Base-by-base conservation (phyloP, 1,140 invertebrate species). In the Aphis gossypii region DNA sequence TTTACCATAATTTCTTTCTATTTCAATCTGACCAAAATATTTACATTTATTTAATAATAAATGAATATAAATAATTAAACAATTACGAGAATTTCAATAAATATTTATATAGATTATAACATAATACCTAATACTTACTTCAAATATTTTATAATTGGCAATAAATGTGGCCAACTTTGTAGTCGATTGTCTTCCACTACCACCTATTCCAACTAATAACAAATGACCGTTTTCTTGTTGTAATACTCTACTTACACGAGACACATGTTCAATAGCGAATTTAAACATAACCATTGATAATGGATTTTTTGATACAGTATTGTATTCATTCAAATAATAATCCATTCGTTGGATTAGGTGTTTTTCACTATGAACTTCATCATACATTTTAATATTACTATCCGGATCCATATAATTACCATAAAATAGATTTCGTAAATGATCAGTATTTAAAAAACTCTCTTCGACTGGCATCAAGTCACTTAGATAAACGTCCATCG, bases 191-290 rank as follows among this genome's bases (percentile, higher is more conserved):
- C 98, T 96, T 18, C 99, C 99, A 94, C 97, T 98, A 51, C 99
- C 98, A 11, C 98, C 98, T 88, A 99, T 97, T 23, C 99, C 99
- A 92, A 98, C 96, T 89, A 98, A 95, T 1, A 98, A 94, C 1
- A 97, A 96, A 95, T 98, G 97, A 14, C 98, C 98, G 93, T 97
- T 97, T 87, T 97, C 96, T 95, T 98, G 98, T 94, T 97, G 96
- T 7, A 99, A 95, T 30, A 98, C 96, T 46, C 98, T 95, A 8
- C 97, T 97, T 41, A 98, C 96, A 87, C 98, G 95, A 68, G 98
- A 98, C n/a, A 99, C 96, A 95, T 99, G 98, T 94, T 99, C 98
- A 51, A 99, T 97, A 6, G 98, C 98, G 95, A 98, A 99, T 94
- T 97, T 96, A 95, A 99, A 99, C 96, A 99, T 97, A 0, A 98